Percentiles rank a stretch among this genome's conserved stretches.
Evolutionary conservation across 2,797 vertebrate genomes (phyloP).

Genomic region (Luscinia megarhynchos): DNA sequence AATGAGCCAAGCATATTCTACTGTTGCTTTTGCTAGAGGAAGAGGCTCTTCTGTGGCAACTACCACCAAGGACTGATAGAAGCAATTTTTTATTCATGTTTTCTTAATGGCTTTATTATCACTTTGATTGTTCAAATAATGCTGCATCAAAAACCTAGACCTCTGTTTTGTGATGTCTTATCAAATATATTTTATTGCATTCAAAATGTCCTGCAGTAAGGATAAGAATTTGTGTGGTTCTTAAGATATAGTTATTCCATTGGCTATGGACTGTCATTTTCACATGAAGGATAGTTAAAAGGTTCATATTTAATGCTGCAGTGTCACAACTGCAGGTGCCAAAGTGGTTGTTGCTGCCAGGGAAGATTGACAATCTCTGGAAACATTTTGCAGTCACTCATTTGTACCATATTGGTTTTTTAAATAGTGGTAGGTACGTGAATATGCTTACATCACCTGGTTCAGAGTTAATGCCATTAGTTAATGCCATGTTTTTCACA

Average conservation of each 20-base stretch:
- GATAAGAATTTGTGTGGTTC: neutral
- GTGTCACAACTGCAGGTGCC: neutral
- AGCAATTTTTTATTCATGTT: neutral
- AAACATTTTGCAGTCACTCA: neutral
- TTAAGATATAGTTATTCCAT: neutral
- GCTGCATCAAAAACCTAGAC: neutral
- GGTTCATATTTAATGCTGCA: neutral
- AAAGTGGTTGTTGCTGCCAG: neutral
- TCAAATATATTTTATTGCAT: neutral
- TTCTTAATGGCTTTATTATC: neutral
- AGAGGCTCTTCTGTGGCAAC: neutral
- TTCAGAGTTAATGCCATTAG: neutral
- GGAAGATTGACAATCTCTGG: neutral
- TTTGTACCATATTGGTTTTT: neutral
- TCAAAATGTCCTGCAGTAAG: neutral
- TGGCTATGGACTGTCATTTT: accelerated
- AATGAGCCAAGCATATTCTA: neutral
- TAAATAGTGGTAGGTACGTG: accelerated
- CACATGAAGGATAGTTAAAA: neutral
- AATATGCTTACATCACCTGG: neutral
- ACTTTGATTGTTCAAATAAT: neutral
- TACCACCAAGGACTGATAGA: neutral
- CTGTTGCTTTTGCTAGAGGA: neutral
- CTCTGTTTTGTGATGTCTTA: neutral
- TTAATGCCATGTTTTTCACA: neutral